Conservation (phyloP, 1,140 invertebrate genomes). For the Aphidius ervi region DNA sequence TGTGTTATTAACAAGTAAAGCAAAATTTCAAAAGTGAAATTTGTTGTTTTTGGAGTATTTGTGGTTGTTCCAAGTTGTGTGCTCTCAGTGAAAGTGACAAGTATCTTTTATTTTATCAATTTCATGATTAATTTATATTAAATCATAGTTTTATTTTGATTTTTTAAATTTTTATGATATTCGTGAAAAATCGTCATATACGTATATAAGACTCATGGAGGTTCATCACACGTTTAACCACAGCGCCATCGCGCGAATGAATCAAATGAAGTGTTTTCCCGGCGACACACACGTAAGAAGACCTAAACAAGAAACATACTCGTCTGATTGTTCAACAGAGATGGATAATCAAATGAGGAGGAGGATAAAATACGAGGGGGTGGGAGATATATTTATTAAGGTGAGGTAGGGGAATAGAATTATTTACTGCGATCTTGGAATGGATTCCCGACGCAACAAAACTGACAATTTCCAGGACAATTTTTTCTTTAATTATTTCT, state of each 20-base stretch:
- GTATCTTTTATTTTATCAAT: too few relatives aligned
- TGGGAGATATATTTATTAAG: background rate
- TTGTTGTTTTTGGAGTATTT: too few relatives aligned
- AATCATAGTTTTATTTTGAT: too few relatives aligned
- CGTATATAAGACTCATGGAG: slow-evolving; percentile 34
- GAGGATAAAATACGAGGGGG: slow-evolving; percentile 5
- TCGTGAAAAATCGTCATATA: too few relatives aligned
- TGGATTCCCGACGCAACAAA: slow-evolving; percentile 19
- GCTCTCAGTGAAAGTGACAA: too few relatives aligned
- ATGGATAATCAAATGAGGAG: slow-evolving; percentile 2
- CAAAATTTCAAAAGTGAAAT: too few relatives aligned
- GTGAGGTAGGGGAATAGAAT: slow-evolving; percentile 1
- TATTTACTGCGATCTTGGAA: slow-evolving; percentile 23
- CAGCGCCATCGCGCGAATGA: slow-evolving; percentile 44
- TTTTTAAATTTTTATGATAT: too few relatives aligned
- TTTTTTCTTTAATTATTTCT: background rate
- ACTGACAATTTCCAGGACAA: background rate
- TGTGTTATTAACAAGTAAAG: too few relatives aligned
- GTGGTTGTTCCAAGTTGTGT: too few relatives aligned
- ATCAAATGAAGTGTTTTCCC: slow-evolving; percentile 54
- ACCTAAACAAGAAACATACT: background rate
- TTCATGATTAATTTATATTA: too few relatives aligned
- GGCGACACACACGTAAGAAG: slow-evolving; percentile 45
- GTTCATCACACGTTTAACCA: slow-evolving; percentile 45
- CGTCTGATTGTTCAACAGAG: slow-evolving; percentile 16